Conservation (phyloP, 2,888 invertebrate species). For the Exephanes ischioxanthus region DNA sequence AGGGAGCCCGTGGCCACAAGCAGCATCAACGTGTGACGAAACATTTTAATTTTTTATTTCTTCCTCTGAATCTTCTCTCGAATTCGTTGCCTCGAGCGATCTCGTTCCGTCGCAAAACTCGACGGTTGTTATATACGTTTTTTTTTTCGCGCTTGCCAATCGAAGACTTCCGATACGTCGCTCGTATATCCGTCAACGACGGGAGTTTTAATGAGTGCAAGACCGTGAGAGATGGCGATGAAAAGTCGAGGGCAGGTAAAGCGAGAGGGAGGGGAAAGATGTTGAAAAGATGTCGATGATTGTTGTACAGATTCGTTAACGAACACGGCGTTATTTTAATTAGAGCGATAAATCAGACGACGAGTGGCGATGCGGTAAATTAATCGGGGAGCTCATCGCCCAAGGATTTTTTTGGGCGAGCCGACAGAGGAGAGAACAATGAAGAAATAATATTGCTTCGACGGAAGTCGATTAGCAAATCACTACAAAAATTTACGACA, state of each 20-base stretch:
- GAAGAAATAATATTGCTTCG: background rate
- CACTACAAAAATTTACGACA: background rate
- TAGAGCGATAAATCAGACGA: constrained; percentile 35
- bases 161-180: constrained; percentile 46
- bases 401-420: background rate
- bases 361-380: constrained; percentile 10
- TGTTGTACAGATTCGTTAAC: constrained; percentile 11
- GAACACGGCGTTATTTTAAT: constrained; percentile 22
- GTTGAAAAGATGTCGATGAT: background rate
- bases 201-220: constrained; percentile 22
- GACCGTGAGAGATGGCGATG: constrained; percentile 14
- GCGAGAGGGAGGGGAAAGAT: background rate
- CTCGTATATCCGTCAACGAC: constrained; percentile 62
- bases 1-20: constrained; percentile 15
- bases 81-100: constrained; percentile 16
- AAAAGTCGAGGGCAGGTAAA: constrained; percentile 18
- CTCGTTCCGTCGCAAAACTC: background rate
- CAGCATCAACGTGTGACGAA: constrained; percentile 27
- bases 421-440: background rate
- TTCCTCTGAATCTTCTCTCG: background rate
- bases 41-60: constrained; percentile 18
- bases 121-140: constrained; percentile 54
- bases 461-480: background rate
- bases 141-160: constrained; percentile 28
- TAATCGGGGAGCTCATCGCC: background rate